Base-by-base conservation (phyloP, 2,113 vertebrate genomes). In the Acinonyx jubatus region DNA sequence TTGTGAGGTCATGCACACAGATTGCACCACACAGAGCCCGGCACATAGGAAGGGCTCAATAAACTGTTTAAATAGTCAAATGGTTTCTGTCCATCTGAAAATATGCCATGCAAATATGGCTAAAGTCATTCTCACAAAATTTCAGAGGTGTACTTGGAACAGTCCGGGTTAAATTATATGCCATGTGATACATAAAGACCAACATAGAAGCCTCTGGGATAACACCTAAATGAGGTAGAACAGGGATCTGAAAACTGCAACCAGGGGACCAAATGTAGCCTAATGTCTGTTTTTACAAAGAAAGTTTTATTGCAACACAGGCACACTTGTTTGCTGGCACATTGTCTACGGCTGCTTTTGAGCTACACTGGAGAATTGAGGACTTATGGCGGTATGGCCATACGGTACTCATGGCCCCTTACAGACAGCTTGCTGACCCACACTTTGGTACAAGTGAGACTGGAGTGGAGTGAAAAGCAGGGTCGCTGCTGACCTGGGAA, bases 371-470 rank as follows among this genome's bases (percentile, higher is more conserved):
- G 4, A 50, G 10, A 23, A 4, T 18, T 21, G 13, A 36, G 3
- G 7, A 12, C 7, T 11, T 16, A 15, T 15, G 48, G 9, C 33
- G 1, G 29, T 4, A 19, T 3, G 38, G 6, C 23, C 11, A 0
- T 8, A 3, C 13, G 18, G 33, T 18, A 4, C 21, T 5, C 71
- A 36, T 50, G 33, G 48, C 16, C 23, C 4, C 15, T 27, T 45
- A 7, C 3, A 7, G 48, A 11, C 33, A 25, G 2, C 41, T 25
- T 4, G 4, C 45, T 89, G 73, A 13, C 27, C 21, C 25, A 5
- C 15, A 7, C 33, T 52, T 0, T 21, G 48, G 78, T 33, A 82
- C 27, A 52, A 27, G 38, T 31, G 71, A 45, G 45, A 45, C 7
- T 4, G 3, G 29, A 18, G 29, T n/a, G 8, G 19, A 31, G 31